phyloP scores from a whole-genome alignment of 2,888 invertebrate genomes.

The Ctenicera cuprea region DNA sequence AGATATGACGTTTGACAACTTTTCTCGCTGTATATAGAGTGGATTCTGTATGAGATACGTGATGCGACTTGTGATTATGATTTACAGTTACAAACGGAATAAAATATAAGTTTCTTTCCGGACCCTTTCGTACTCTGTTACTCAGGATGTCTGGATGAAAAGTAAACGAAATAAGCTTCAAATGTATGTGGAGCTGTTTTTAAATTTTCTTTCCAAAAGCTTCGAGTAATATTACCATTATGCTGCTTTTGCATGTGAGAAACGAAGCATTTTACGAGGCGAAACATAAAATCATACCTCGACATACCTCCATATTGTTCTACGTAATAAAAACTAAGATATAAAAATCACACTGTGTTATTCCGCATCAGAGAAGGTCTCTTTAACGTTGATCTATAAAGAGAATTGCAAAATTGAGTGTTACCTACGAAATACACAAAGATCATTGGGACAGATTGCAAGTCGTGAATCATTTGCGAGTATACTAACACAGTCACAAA shows the following conservation, averaged over 20 bases:
- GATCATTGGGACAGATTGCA: slow-evolving; percentile 29
- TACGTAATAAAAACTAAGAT: neutral
- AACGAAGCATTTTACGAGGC: neutral
- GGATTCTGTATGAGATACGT: slow-evolving; percentile 61
- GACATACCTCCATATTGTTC: neutral
- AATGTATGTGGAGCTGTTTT: neutral
- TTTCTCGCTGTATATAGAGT: slow-evolving; percentile 57
- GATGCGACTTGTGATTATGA: slow-evolving; percentile 59
- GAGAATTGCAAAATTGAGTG: slow-evolving; percentile 14
- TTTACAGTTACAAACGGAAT: slow-evolving; percentile 60
- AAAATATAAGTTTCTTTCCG: slow-evolving; percentile 55
- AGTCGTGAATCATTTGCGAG: slow-evolving; percentile 22
- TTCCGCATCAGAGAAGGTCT: neutral
- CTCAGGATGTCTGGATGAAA: slow-evolving; percentile 16
- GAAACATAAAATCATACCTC: neutral
- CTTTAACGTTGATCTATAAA: neutral
- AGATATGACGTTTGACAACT: slow-evolving; percentile 55
- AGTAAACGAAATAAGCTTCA: slow-evolving; percentile 22
- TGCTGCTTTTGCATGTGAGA: neutral
- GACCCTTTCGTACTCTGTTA: slow-evolving; percentile 37
- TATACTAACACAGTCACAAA: slow-evolving; percentile 24
- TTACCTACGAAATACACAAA: neutral
- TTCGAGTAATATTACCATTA: neutral
- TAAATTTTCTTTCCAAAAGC: neutral
- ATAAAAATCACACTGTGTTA: neutral